Evolutionary conservation across 2,888 invertebrate species (phyloP).

Genomic region (Nephrotoma appendiculata): DNA sequence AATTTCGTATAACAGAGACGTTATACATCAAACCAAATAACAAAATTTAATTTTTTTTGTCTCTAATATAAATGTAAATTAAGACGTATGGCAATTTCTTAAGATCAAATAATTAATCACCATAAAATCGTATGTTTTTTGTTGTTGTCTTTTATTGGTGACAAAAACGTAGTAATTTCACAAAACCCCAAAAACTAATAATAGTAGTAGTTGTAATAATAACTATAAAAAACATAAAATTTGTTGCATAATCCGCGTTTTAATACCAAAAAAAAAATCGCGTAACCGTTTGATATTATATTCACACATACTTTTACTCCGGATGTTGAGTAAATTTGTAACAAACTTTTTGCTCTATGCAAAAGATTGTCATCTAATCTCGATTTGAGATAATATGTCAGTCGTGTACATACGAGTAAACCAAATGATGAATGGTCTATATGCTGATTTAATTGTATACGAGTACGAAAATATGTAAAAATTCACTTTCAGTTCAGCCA

Average conservation of each 20-base stretch:
- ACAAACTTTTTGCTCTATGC: not conserved
- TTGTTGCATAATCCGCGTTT: not conserved
- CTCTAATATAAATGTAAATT: not conserved
- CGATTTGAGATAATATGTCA: not conserved
- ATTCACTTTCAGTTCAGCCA: not conserved
- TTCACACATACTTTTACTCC: not conserved
- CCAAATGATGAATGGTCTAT: not conserved
- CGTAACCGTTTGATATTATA: not conserved
- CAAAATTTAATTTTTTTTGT: not conserved
- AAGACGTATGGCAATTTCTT: not conserved
- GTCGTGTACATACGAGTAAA: not conserved
- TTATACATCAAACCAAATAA: not conserved
- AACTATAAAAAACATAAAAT: not conserved
- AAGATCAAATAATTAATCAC: not conserved
- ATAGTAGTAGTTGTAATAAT: not conserved
- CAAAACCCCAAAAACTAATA: not conserved
- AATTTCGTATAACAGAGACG: not conserved
- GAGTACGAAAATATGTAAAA: not conserved
- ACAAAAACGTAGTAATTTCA: not conserved
- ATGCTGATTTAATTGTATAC: not conserved
- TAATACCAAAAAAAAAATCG: not conserved
- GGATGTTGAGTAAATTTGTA: not conserved
- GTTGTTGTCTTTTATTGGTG: not conserved
- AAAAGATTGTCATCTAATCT: not conserved
- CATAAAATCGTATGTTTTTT: not conserved